Conservation (phyloP, 2,797 vertebrate genomes). For the Gymnoscopelus braueri region DNA sequence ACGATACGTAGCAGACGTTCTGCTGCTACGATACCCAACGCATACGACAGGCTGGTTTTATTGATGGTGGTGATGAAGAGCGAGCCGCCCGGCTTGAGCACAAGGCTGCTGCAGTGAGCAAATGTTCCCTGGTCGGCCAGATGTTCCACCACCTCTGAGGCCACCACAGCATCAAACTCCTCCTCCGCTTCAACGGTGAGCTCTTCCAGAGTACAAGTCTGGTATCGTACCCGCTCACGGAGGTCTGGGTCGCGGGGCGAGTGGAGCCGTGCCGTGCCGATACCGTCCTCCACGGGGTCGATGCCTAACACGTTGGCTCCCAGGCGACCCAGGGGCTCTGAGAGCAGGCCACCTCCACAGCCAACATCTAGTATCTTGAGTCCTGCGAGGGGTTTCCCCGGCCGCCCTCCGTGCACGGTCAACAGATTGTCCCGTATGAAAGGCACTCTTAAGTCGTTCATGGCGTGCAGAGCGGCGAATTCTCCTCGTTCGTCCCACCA, state of each 20-base stretch:
- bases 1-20: slow-evolving; percentile 90
- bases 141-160: slow-evolving; percentile 97
- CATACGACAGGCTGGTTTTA: slow-evolving; percentile 92
- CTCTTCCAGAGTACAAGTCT: slow-evolving; percentile 88
- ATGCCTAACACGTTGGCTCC: slow-evolving; percentile 91
- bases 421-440: slow-evolving; percentile 93
- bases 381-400: too few relatives aligned
- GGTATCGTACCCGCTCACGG: slow-evolving; percentile 83
- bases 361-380: too few relatives aligned
- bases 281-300: slow-evolving; percentile 92
- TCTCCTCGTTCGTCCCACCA: slow-evolving; percentile 96
- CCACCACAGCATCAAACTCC: slow-evolving; percentile 91
- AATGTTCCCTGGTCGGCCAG: slow-evolving; percentile 90
- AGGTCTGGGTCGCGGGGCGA: slow-evolving; percentile 88
- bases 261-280: slow-evolving; percentile 88
- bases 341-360: too few relatives aligned
- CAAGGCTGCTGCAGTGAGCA: slow-evolving; percentile 84
- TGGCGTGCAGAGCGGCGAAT: slow-evolving; percentile 89
- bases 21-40: slow-evolving; percentile 87
- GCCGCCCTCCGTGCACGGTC: too few relatives aligned
- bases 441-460: slow-evolving; percentile 96
- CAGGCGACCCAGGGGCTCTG: slow-evolving; percentile 92
- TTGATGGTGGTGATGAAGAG: slow-evolving; percentile 96
- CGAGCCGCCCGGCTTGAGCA: slow-evolving; percentile 93
- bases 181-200: slow-evolving; percentile 65